Evolutionary conservation across 2,888 invertebrate species (phyloP).

Genomic region (Meiosimyza decipiens): DNA sequence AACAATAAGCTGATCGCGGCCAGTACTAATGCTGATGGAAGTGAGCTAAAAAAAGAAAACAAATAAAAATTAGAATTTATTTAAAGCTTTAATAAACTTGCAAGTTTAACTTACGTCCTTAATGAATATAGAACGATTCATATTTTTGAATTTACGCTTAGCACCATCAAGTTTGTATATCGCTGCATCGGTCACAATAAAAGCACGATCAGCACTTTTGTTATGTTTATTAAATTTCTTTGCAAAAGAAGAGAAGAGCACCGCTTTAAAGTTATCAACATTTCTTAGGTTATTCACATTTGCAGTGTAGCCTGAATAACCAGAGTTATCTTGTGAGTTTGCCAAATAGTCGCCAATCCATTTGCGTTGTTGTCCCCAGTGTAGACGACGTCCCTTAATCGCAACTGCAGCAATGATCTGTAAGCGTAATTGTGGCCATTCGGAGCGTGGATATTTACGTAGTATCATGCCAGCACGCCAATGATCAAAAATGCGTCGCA

Average conservation of each 20-base stretch:
- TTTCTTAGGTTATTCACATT: conserved; percentile 77
- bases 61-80: conserved; percentile 11
- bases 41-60: conserved; percentile 72
- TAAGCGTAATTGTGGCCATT: conserved; percentile 88
- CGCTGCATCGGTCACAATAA: conserved; percentile 85
- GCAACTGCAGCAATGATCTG: conserved; percentile 83
- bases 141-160: conserved; percentile 82
- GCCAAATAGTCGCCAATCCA: conserved; percentile 89
- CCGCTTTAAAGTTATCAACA: conserved; percentile 73
- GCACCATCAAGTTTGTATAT: conserved; percentile 87
- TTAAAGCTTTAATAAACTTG: conserved; percentile 2
- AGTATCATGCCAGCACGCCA: conserved; percentile 92
- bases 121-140: conserved; percentile 86
- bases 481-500: conserved; percentile 75
- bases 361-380: conserved; percentile 81
- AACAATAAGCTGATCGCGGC: conserved; percentile 86
- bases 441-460: conserved; percentile 80
- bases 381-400: conserved; percentile 70
- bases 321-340: conserved; percentile 75
- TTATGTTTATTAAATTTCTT: conserved; percentile 70
- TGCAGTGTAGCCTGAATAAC: conserved; percentile 74
- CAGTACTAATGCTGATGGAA: conserved; percentile 86
- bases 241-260: conserved; percentile 66
- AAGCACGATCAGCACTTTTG: conserved; percentile 87
- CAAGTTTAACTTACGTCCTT: conserved; percentile 71